Evolutionary conservation across 2,888 invertebrate genomes (phyloP).

Genomic region (Sthenelais limicola): DNA sequence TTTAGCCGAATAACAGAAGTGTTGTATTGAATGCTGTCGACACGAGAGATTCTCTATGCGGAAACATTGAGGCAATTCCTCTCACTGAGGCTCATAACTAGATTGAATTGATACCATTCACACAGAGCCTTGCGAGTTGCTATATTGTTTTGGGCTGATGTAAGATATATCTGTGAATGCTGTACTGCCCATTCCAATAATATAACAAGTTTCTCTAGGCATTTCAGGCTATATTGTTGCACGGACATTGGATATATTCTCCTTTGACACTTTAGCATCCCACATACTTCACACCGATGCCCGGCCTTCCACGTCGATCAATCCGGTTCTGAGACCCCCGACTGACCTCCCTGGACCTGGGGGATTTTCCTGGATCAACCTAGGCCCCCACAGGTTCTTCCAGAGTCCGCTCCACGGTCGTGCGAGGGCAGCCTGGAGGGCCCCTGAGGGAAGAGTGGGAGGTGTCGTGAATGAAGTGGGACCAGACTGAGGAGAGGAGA

Average conservation of each 20-base stretch:
- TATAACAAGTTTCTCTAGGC: too few relatives aligned
- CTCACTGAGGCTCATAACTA: too few relatives aligned
- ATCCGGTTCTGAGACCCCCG: not conserved
- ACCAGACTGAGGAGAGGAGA: not conserved
- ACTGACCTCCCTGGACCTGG: not conserved
- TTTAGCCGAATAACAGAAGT: too few relatives aligned
- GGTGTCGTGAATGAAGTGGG: constrained; percentile 1
- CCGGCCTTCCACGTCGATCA: not conserved
- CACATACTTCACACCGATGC: not conserved
- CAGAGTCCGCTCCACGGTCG: not conserved
- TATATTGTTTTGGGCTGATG: too few relatives aligned
- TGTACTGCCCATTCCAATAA: too few relatives aligned
- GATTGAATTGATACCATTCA: too few relatives aligned
- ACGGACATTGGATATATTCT: not conserved
- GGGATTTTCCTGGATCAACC: constrained; percentile 1
- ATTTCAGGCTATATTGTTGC: too few relatives aligned
- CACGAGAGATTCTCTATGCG: too few relatives aligned
- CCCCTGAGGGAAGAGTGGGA: not conserved
- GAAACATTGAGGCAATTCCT: too few relatives aligned
- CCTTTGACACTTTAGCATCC: not conserved
- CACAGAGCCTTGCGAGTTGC: too few relatives aligned
- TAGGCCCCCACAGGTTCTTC: not conserved
- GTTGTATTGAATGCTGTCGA: too few relatives aligned
- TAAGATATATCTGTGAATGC: too few relatives aligned
- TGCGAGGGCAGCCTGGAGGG: not conserved